phyloP scores from a whole-genome alignment of 1,140 invertebrate genomes.

The Scaptomyza graminum region DNA sequence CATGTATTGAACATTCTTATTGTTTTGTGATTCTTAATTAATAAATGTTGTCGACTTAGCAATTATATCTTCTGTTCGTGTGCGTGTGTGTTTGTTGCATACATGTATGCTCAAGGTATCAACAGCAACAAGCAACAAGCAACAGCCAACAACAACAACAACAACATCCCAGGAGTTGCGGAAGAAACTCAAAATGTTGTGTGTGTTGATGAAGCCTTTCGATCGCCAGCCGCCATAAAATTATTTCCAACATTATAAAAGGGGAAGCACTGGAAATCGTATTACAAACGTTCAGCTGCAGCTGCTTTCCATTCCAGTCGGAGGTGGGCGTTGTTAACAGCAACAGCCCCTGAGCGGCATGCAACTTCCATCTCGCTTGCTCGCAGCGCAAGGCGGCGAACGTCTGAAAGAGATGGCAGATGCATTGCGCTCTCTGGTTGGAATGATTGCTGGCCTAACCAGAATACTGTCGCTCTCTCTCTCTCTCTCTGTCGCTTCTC shows the following conservation, averaged over 20 bases:
- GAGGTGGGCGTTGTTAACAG: conserved; percentile 63
- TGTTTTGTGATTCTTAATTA: conserved; percentile 10
- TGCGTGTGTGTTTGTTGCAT: background rate
- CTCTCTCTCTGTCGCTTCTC: conserved; percentile 4
- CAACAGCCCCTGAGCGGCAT: conserved; percentile 45
- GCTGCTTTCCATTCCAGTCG: conserved; percentile 59
- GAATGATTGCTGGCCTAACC: conserved; percentile 32
- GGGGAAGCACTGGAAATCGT: conserved; percentile 52
- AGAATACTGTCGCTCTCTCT: conserved; percentile 17
- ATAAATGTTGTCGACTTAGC: conserved; percentile 4
- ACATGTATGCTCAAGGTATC: background rate
- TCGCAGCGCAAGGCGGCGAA: background rate
- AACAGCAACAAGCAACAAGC: background rate
- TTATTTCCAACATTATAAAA: conserved; percentile 54
- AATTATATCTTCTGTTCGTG: background rate
- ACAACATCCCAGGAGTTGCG: conserved; percentile 18
- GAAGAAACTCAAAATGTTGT: conserved; percentile 35
- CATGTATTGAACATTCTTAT: background rate
- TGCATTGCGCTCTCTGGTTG: conserved; percentile 41
- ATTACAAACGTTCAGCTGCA: conserved; percentile 11
- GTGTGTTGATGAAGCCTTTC: conserved; percentile 68
- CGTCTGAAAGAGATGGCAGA: conserved; percentile 31
- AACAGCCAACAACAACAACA: background rate
- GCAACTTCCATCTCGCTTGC: conserved; percentile 41
- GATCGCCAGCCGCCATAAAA: conserved; percentile 77